Percentiles rank a stretch among this genome's conserved stretches.
phyloP scores from a whole-genome alignment of 2,113 vertebrate genomes.

The Myotis yumanensis region DNA sequence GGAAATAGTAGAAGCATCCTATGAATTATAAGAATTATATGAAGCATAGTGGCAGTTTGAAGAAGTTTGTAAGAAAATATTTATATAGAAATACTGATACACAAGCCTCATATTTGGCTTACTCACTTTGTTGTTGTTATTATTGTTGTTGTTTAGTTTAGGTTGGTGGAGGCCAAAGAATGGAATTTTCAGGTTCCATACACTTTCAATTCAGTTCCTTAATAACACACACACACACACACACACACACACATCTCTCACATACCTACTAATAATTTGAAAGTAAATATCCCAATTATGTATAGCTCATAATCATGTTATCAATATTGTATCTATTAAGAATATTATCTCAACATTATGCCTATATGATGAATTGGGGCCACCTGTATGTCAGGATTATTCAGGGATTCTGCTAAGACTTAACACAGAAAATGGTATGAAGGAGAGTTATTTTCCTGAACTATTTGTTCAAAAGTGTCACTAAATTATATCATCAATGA shows the following conservation, averaged over 20 bases:
- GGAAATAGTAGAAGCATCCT: not conserved
- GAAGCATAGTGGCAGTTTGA: not conserved
- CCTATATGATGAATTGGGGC: not conserved
- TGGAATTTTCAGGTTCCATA: not conserved
- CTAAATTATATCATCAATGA: not conserved
- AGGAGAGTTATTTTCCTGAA: not conserved
- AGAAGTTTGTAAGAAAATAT: not conserved
- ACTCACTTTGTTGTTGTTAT: not conserved
- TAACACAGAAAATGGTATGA: not conserved
- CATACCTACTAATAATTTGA: not conserved
- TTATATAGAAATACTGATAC: not conserved
- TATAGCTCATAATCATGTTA: not conserved
- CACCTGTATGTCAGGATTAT: not conserved
- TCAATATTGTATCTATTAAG: not conserved
- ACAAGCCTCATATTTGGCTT: not conserved
- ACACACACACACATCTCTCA: no score
- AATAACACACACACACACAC: not conserved
- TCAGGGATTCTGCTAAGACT: not conserved
- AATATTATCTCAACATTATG: not conserved
- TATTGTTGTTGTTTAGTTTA: not conserved
- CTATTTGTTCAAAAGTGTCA: not conserved
- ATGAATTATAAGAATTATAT: not conserved
- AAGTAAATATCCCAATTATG: not conserved
- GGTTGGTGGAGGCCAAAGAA: not conserved
- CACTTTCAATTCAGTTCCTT: not conserved